Conservation (phyloP, 2,113 vertebrate species). For the human (Homo sapiens) region DNA sequence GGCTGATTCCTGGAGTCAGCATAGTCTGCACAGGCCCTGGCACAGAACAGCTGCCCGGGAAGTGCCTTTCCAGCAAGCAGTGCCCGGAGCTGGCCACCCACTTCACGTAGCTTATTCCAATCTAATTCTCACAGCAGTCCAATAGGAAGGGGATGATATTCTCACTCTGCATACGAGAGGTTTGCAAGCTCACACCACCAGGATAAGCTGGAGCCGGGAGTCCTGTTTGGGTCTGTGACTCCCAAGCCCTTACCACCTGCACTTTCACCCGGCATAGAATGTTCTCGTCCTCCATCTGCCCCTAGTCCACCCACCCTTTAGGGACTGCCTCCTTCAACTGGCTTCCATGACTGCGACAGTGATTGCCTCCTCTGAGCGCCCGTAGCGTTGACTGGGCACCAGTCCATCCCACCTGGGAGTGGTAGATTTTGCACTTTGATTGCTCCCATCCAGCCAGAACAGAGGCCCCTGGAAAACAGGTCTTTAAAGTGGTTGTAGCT, state of each 20-base stretch:
- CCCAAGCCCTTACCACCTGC: not conserved
- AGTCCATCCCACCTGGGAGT: not conserved
- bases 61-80: not conserved
- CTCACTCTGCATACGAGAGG: not conserved
- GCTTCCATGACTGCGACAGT: not conserved
- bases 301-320: not conserved
- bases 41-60: not conserved
- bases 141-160: not conserved
- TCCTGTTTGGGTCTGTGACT: not conserved
- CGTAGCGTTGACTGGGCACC: not conserved
- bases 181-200: not conserved
- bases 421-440: not conserved
- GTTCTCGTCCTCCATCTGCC: not conserved
- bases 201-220: not conserved
- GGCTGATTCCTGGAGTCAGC: not conserved
- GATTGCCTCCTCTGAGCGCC: not conserved
- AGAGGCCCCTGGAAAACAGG: not conserved
- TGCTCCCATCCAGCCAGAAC: not conserved
- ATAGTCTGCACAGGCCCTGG: too few species aligned
- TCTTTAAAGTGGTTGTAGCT: not conserved
- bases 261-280: rapidly evolving
- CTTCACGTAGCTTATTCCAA: not conserved
- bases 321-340: not conserved
- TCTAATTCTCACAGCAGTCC: not conserved
- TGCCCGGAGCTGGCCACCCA: not conserved